Evolutionary conservation across 1,140 invertebrate species (phyloP).

Genomic region (Zaprionus ghesquierei): DNA sequence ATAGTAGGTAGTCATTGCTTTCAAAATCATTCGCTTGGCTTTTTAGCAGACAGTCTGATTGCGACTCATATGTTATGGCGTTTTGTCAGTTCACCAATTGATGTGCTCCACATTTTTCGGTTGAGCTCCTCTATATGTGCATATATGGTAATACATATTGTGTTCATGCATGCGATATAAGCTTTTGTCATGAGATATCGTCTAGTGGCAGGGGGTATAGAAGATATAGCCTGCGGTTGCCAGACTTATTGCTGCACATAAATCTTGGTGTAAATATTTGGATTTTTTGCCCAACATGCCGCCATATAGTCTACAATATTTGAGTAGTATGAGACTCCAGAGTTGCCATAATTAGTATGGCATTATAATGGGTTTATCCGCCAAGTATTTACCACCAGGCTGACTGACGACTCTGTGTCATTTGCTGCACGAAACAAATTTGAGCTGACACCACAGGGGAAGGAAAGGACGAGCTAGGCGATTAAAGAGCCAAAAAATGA

Average conservation of each 20-base stretch:
- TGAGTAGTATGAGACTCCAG: not conserved
- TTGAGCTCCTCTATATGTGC: slow-evolving; percentile 49
- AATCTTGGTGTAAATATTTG: not conserved
- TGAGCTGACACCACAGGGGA: slow-evolving; percentile 13
- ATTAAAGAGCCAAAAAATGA: not conserved
- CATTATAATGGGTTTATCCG: slow-evolving; percentile 31
- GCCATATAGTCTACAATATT: not conserved
- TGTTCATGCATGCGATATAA: slow-evolving; percentile 61
- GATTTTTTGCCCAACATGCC: not conserved
- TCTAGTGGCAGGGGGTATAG: slow-evolving; percentile 30
- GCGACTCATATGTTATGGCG: slow-evolving; percentile 38
- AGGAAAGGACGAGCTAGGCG: not conserved
- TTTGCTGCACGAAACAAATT: slow-evolving; percentile 45
- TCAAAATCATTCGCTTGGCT: slow-evolving; percentile 49
- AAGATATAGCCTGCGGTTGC: slow-evolving; percentile 8
- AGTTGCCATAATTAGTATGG: slow-evolving; percentile 26
- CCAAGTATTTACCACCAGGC: slow-evolving; percentile 14
- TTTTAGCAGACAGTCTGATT: slow-evolving; percentile 53
- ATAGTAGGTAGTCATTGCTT: slow-evolving; percentile 6
- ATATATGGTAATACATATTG: slow-evolving; percentile 73
- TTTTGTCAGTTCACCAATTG: slow-evolving; percentile 30
- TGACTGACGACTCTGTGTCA: slow-evolving; percentile 27
- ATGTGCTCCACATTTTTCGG: slow-evolving; percentile 18
- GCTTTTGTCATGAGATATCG: slow-evolving; percentile 37
- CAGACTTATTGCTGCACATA: slow-evolving; percentile 4